Evolutionary conservation across 1,140 invertebrate species (phyloP), one percentile per base, ranked within the genome.

Genomic region (Ceratina calcarata): DNA sequence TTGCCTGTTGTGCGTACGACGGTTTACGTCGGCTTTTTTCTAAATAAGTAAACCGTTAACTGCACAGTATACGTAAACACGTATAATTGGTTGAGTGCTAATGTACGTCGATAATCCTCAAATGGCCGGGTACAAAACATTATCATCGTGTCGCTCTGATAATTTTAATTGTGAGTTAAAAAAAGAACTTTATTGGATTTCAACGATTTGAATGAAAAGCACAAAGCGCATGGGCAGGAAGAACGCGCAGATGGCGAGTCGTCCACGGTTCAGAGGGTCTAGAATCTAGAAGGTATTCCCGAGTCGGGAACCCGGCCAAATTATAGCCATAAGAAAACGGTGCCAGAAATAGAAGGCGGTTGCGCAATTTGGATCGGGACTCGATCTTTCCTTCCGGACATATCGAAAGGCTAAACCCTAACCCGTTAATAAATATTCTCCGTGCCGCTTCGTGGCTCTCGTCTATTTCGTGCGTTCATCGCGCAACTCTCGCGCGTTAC

Each of bases 261-360:
- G 62, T 20, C 49, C 70, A 6, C 37, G 37, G 37, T 45, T 45
- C 37, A 7, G 37, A 45, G 8, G 37, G 37, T 45, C 37, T 45
- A 75, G 86, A 83, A 62, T 45, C 37, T 45, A 75, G 86, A 83
- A 62, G 67, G 66, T 81, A 83, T 82, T 83, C 74, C 80, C 78
- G 84, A 84, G 84, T 84, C 77, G 87, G 88, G 82, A 88, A 86
- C 86, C 80, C 77, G 74, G 88, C 88, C 88, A 89, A 89, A 61
- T 78, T 70, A 62, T 82, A 71, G 83, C 69, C 53, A 78, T 83
- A 80, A 79, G 71, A 87, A 80, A 82, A 80, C 82, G 37, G 37
- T 45, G 37, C 6, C 37, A 58, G 78, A 88, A 89, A 89, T 87
- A 89, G 84, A 86, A 77, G 51, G 2, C 37, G 74, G 80, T 88